Base-by-base conservation (phyloP, 1,140 invertebrate species). In the Artemia franciscana region DNA sequence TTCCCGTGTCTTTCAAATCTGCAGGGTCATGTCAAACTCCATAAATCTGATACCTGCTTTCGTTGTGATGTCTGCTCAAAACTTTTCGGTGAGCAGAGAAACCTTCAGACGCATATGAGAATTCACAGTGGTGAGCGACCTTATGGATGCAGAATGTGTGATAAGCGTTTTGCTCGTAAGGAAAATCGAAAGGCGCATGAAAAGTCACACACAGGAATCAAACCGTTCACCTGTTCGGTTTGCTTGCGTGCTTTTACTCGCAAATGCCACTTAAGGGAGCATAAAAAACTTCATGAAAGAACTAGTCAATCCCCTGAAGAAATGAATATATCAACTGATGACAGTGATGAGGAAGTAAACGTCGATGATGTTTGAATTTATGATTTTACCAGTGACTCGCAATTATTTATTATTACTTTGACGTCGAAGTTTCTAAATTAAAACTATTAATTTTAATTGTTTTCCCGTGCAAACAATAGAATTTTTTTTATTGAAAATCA, bases 1-100 rank as follows among this genome's bases (percentile, higher is more conserved):
- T 74, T 71, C 60, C 66, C 73, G 3, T 69, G 69, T 28, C 60
- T 70, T 15, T 69, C 68, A 62, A 71, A 69, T 62, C 66, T 74
- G 3, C 72, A 74, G 60, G 67, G 69, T n/a, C 74, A 75, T 64
- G 65, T 73, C 58, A 67, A 68, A 21, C 68, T 70, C 5, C 73
- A 74, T 61, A 70, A 67, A 60, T 69, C 70, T 66, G 71, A 72
- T 58, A 56, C 64, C 0, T 61, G 61, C 12, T 65, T 59, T 30
- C 65, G 39, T 0, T 69, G 69, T 57, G 62, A 65, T 5, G 61
- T 64, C 30, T 69, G 69, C 26, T 61, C 61, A 15, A 67, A 70
- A 60, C 64, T 66, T n/a, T 68, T 70, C 60, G 60, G 65, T 0
- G 24, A 65, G n/a, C 58, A 64, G 4, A 62, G 65, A 23, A 67